Base-by-base conservation (phyloP, 2,797 vertebrate species). In the Eutrigla gurnardus region DNA sequence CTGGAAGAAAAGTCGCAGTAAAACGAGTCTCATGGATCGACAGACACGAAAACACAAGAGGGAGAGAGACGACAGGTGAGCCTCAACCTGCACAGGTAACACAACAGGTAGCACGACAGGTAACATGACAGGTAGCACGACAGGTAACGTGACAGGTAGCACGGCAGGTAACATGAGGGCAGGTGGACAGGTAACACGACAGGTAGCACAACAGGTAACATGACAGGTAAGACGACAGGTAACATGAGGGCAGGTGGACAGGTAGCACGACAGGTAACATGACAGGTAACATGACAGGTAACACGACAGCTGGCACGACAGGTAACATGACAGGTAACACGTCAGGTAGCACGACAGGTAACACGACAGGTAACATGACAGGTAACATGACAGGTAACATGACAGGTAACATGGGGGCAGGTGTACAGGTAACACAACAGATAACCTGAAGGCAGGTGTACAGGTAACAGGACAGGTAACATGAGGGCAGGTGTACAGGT, bases 1-100 rank as follows among this genome's bases (percentile, higher is more conserved):
- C 0, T 99, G 97, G 97, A 99, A 98, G 93, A 99, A 99, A 88
- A 98, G 96, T 0, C 96, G 97, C 80, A 97, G 96, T 86, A 97
- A 97, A 94, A 99, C 96, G 43, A 99, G 97, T 0, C 94, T 99
- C 89, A 99, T 99, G 97, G 97, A 99, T 65, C 94, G 97, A 47
- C 97, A 99, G 45, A 97, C 96, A 32, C 95, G 97, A 59, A 98
- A 96, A 78, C 96, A 97, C 74, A 98, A 97, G 84, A 93, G 96
- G 65, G 97, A 98, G 77, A 92, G 96, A 43, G 97, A 96, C 13
- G 96, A 97, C 82, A 98, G 97, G 97, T 99, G 87, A 91, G 95
- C 11, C 3, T 6, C 18, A 17, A 37, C 32, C 18, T 61, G 45
- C 9, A 13, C 69, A 59, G 55, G 65, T 55, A 14, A 17, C 42